Evolutionary conservation across 2,797 vertebrate species (phyloP).

Genomic region (Gobio occitaniae): DNA sequence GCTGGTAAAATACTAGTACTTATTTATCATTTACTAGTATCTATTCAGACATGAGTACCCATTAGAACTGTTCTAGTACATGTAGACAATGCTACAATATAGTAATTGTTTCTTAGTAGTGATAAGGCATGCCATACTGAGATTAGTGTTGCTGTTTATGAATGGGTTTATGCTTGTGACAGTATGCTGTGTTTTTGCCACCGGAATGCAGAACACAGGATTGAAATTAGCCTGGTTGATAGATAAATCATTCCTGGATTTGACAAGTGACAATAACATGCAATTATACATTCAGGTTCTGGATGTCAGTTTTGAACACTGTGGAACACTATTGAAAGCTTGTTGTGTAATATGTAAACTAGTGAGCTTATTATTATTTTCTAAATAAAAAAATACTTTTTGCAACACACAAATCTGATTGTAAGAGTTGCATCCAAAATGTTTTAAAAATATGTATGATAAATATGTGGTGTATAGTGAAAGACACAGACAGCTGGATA

Average conservation of each 20-base stretch:
- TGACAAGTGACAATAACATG: background rate
- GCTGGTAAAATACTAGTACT: background rate
- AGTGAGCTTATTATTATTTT: background rate
- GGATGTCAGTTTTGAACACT: background rate
- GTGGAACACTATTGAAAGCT: background rate
- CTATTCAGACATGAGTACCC: background rate
- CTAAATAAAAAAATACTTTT: background rate
- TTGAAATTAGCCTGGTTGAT: background rate
- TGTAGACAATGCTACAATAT: background rate
- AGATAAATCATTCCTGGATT: background rate
- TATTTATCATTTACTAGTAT: background rate
- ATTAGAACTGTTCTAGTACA: background rate
- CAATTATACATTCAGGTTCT: background rate
- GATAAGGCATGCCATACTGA: background rate
- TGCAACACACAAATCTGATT: background rate
- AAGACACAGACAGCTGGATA: constrained; percentile 47
- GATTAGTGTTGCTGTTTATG: background rate
- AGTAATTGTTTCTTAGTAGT: background rate
- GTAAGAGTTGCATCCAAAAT: background rate
- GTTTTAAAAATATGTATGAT: background rate
- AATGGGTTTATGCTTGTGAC: background rate
- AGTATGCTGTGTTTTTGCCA: background rate
- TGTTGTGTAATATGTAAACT: background rate
- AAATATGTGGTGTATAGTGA: constrained; percentile 61
- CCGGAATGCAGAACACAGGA: background rate